phyloP scores from a whole-genome alignment of 2,888 invertebrate genomes.

The Polydesmus complanatus region DNA sequence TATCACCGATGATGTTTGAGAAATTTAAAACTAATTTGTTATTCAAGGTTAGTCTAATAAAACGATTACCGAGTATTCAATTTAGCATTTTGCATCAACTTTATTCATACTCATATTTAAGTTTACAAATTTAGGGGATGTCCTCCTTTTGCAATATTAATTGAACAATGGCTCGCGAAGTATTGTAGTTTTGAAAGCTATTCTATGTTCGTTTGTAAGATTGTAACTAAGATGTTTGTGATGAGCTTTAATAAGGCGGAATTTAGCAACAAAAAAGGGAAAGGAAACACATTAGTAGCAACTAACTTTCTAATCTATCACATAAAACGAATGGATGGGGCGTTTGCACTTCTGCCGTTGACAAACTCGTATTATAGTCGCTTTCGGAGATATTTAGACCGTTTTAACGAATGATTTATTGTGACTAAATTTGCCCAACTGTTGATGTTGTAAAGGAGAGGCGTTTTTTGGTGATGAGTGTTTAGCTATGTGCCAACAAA shows the following conservation, averaged over 20 bases:
- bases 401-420: conserved; percentile 7
- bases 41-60: too few relatives aligned
- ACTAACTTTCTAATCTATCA: neutral
- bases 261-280: neutral
- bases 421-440: conserved; percentile 11
- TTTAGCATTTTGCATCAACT: too few relatives aligned
- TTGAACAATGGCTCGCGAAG: too few relatives aligned
- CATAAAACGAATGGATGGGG: neutral
- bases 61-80: too few relatives aligned
- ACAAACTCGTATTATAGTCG: neutral
- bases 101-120: too few relatives aligned
- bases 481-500: neutral
- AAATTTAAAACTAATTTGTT: too few relatives aligned
- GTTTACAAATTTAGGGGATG: too few relatives aligned
- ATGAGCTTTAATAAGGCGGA: neutral
- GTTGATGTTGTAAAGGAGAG: conserved; percentile 1
- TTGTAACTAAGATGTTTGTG: too few relatives aligned
- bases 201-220: too few relatives aligned
- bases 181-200: too few relatives aligned
- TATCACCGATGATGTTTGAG: too few relatives aligned
- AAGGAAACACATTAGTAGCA: neutral
- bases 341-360: conserved; percentile 11
- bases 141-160: too few relatives aligned
- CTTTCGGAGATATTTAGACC: neutral
- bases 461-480: neutral